Conservation (phyloP, 1,140 invertebrate species). For the Leptinotarsa defecta region DNA sequence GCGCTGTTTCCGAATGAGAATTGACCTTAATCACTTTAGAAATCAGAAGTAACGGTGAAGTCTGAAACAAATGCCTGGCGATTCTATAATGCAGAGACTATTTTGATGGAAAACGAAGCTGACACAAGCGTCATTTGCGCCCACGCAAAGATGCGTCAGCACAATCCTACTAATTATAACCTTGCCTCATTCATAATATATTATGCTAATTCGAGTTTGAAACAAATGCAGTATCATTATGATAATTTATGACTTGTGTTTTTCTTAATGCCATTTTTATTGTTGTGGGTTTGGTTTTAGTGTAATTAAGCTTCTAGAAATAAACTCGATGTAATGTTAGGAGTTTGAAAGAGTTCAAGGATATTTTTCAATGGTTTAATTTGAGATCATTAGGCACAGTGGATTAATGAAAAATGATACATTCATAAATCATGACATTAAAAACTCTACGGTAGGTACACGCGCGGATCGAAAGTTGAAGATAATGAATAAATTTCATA, state of each 20-base stretch:
- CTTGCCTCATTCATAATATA: slow-evolving; percentile 42
- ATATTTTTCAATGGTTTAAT: slow-evolving; percentile 23
- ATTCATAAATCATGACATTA: slow-evolving; percentile 17
- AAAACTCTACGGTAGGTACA: neutral
- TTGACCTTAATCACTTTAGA: too few relatives aligned
- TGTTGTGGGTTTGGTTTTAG: slow-evolving; percentile 14
- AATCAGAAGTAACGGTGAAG: too few relatives aligned
- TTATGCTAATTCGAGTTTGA: slow-evolving; percentile 44
- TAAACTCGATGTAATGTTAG: slow-evolving; percentile 20
- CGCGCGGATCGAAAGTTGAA: neutral
- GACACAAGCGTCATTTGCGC: too few relatives aligned
- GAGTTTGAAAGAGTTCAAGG: slow-evolving; percentile 11
- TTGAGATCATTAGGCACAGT: slow-evolving; percentile 13
- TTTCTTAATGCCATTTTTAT: slow-evolving; percentile 35
- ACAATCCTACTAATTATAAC: slow-evolving; percentile 41
- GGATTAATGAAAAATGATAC: slow-evolving; percentile 19
- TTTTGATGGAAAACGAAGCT: too few relatives aligned
- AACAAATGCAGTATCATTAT: slow-evolving; percentile 46
- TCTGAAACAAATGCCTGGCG: too few relatives aligned
- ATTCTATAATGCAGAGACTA: too few relatives aligned
- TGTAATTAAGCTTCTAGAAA: slow-evolving; percentile 23
- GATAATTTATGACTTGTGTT: slow-evolving; percentile 46
- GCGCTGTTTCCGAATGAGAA: too few relatives aligned
- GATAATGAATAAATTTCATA: neutral
- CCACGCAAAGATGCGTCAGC: neutral